phyloP scores from a whole-genome alignment of 2,888 invertebrate genomes.

The Serrognathus titanus region DNA sequence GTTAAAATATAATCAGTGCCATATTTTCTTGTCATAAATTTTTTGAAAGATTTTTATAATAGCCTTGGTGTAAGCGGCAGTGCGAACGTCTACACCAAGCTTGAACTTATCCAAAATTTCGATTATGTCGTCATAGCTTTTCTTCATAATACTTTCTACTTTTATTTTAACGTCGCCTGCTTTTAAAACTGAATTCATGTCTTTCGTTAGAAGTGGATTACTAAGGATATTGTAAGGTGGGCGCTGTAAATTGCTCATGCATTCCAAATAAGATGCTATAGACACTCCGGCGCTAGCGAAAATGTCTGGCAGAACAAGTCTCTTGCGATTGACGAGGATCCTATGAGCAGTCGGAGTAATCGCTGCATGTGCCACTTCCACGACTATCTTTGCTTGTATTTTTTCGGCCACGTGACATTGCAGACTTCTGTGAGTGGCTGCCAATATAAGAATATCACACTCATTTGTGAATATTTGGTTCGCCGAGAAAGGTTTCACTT shows the following conservation, averaged over 20 bases:
- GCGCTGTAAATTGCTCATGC: slow-evolving; percentile 30
- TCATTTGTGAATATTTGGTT: slow-evolving; percentile 33
- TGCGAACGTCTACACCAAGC: slow-evolving; percentile 36
- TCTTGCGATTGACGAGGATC: slow-evolving; percentile 35
- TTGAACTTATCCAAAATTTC: slow-evolving; percentile 29
- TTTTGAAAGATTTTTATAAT: slow-evolving; percentile 33
- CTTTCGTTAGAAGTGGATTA: not conserved
- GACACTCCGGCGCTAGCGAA: slow-evolving; percentile 38
- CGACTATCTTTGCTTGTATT: slow-evolving; percentile 41
- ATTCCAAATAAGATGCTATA: slow-evolving; percentile 41
- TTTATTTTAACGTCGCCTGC: not conserved
- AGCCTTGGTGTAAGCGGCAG: slow-evolving; percentile 40
- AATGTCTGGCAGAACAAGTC: slow-evolving; percentile 44
- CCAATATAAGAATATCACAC: slow-evolving; percentile 42
- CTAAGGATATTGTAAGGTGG: slow-evolving; percentile 12
- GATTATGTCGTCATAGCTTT: slow-evolving; percentile 29
- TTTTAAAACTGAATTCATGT: not conserved
- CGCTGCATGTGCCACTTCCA: slow-evolving; percentile 43
- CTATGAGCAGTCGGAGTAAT: slow-evolving; percentile 42
- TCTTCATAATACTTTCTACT: slow-evolving; percentile 11
- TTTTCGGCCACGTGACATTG: slow-evolving; percentile 38
- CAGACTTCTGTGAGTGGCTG: slow-evolving; percentile 39
- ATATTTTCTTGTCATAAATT: slow-evolving; percentile 7
- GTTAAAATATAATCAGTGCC: too few species aligned
- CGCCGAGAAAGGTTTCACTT: slow-evolving; percentile 25